Evolutionary conservation across 2,113 vertebrate species (phyloP), one percentile per base, ranked within the genome.

Genomic region (Phoxinus phoxinus): DNA sequence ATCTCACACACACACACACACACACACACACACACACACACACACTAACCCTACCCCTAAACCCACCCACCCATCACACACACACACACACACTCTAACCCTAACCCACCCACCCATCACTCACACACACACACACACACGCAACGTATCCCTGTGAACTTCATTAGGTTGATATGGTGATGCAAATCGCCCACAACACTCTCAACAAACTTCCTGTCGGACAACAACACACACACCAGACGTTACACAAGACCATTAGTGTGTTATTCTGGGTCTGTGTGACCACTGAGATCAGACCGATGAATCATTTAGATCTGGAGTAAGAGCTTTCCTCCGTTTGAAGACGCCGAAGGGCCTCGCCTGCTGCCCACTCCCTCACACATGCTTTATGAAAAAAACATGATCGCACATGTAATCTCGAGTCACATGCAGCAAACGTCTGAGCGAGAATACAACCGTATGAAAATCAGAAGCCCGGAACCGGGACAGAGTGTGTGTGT

Each of bases 241-340:
- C 69, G 77, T 51, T 88, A 78, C 67, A n/a, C 69, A 84, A 72
- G 25, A 11, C 51, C 67, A 65, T 46, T 46, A 51, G 48, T 7
- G 37, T 23, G 67, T 59, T 71, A 61, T 72, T 72, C n/a, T 51
- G 76, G 25, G 8, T 37, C 27, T 56, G 53, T 8, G 6, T 23
- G 8, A 3, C 6, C 19, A 56, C 53, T 23, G 86, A 88, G 86
- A 90, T 84, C 85, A 6, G 85, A 56, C 46, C 10, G 61, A 90
- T 93, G n/a, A 90, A 93, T 92, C 87, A 91, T 90, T 91, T 58
- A 93, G 90, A 81, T 73, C 51, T 53, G 65, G 78, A 88, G 84
- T 86, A 87, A 90, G 86, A 90, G 80, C 69, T 89, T 93, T 92
- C 86, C 85, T 82, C 65, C 89, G 89, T 89, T 87, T 85, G 85